Conservation (phyloP, 2,113 vertebrate genomes). For the Piaya cayana region DNA sequence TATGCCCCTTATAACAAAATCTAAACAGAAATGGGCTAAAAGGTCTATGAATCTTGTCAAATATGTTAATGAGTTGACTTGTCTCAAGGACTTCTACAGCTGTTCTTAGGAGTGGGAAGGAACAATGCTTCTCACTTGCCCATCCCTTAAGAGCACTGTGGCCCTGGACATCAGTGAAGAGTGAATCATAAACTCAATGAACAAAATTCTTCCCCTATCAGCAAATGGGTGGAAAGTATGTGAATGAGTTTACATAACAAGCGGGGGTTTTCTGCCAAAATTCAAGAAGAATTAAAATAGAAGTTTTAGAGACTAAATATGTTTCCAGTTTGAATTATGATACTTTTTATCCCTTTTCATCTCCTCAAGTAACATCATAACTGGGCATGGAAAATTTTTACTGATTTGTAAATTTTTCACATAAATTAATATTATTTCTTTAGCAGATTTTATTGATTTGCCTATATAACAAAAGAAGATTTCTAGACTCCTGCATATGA, state of each 20-base stretch:
- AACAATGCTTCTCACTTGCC: neutral
- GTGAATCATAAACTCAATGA: neutral
- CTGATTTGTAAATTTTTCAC: neutral
- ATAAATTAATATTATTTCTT: neutral
- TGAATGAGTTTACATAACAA: neutral
- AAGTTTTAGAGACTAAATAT: neutral
- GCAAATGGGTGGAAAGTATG: neutral
- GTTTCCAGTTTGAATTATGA: neutral
- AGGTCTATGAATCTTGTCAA: neutral
- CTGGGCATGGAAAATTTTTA: neutral
- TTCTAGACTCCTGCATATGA: neutral
- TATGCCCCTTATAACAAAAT: neutral
- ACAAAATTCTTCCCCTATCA: neutral
- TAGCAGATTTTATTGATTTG: neutral
- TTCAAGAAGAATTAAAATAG: neutral
- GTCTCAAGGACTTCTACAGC: neutral
- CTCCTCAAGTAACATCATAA: neutral
- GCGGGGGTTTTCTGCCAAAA: neutral
- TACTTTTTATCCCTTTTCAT: neutral
- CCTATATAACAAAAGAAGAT: neutral
- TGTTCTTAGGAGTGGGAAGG: neutral
- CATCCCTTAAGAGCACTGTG: neutral
- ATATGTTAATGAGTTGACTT: neutral
- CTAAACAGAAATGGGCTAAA: neutral
- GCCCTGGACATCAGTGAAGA: neutral